These are phyloP conservation scores for Trichogramma evanescens DNA, from an alignment of 2,888 invertebrate species.

Conservation along the genomic window DNA sequence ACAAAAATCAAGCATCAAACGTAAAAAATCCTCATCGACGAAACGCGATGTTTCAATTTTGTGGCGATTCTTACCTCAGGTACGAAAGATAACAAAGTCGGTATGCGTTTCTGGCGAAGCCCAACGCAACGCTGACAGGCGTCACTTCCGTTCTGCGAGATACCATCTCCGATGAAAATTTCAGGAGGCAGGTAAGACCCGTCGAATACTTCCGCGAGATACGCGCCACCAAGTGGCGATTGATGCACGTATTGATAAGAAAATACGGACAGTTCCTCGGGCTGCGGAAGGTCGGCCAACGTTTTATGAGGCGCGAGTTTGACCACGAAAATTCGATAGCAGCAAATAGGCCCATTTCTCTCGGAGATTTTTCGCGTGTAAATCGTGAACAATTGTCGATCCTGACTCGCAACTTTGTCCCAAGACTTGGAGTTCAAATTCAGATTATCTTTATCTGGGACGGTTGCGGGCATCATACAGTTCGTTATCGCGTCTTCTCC, in stretches of 20 bases:
- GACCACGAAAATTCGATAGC: conserved; percentile 75
- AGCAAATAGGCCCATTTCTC: conserved; percentile 81
- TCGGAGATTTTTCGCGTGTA: conserved; percentile 72
- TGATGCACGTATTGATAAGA: conserved; percentile 69
- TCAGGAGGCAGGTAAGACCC: conserved; percentile 60
- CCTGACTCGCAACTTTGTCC: conserved; percentile 58
- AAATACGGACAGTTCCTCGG: conserved; percentile 62
- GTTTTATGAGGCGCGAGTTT: conserved; percentile 59
- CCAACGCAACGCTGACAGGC: conserved; percentile 52
- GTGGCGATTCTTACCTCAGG: conserved; percentile 31
- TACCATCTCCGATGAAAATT: conserved; percentile 68
- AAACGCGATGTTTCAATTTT: not conserved
- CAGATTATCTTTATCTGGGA: conserved; percentile 61
- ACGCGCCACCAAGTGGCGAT: conserved; percentile 64
- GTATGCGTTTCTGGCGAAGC: conserved; percentile 44
- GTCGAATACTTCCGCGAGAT: conserved; percentile 78
- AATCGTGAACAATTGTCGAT: conserved; percentile 68
- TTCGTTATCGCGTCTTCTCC: conserved; percentile 60
- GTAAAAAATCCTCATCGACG: not conserved
- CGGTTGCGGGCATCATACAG: conserved; percentile 66
- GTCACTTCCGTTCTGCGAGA: conserved; percentile 35
- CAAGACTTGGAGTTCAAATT: conserved; percentile 54
- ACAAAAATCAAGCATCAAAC: too few species aligned
- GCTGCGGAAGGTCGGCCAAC: conserved; percentile 61
- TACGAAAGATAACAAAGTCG: conserved; percentile 34